Conservation (phyloP, 2,888 invertebrate species). For the Entomobrya proxima region DNA sequence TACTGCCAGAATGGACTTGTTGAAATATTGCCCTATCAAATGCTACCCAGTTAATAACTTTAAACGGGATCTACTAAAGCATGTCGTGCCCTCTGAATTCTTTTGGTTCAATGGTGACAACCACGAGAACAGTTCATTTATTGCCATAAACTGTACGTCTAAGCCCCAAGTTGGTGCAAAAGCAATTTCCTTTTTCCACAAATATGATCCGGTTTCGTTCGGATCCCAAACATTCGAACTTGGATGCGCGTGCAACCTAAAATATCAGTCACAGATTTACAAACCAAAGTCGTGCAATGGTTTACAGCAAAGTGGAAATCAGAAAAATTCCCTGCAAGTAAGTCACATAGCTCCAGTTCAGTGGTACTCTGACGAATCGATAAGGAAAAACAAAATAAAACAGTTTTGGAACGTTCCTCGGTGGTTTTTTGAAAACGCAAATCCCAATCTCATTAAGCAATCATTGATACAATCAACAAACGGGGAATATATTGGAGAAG, state of each 20-base stretch:
- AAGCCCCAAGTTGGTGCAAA: not conserved
- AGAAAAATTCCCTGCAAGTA: not conserved
- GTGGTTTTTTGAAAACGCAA: constrained; percentile 7
- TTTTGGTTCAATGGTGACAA: constrained; percentile 11
- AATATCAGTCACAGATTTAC: not conserved
- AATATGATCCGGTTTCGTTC: not conserved
- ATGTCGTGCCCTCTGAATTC: constrained; percentile 2
- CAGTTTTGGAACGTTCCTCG: constrained; percentile 32
- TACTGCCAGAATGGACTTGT: not conserved
- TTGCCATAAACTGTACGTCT: constrained; percentile 7
- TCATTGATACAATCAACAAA: not conserved
- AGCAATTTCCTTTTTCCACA: not conserved
- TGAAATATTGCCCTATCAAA: constrained; percentile 20
- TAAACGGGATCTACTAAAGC: not conserved
- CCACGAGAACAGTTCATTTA: not conserved
- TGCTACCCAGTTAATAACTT: constrained; percentile 6
- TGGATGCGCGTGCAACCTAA: not conserved
- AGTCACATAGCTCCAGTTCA: constrained; percentile 38
- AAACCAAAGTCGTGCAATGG: constrained; percentile 32
- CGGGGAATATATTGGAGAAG: not conserved
- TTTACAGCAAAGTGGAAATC: not conserved
- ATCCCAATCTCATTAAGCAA: not conserved
- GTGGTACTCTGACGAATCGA: not conserved
- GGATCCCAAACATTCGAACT: constrained; percentile 11
- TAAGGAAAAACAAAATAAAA: not conserved